Evolutionary conservation across 2,113 vertebrate genomes (phyloP), one percentile per base, ranked within the genome.

Genomic region (Cricetomys ansorgei): DNA sequence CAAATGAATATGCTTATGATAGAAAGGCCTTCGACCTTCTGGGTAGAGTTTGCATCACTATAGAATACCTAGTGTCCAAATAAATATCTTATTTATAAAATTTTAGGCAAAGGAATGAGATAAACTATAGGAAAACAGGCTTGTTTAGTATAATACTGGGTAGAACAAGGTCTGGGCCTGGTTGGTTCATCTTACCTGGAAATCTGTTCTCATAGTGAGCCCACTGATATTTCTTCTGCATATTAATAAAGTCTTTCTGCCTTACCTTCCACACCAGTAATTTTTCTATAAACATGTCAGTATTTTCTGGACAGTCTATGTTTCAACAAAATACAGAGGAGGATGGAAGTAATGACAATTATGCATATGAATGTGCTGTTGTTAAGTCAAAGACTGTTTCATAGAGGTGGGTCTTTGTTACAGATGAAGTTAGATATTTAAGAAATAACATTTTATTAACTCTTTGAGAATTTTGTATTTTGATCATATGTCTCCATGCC

Each of bases 41-140:
- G 77, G 84, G 55, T 86, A 94, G 31, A 15, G 79, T 97, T 94
- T 96, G 37, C 43, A 90, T 90, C 91, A 59, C 57, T 95, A 90
- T 89, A 95, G 84, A 81, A 87, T 90, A 76, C 76, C 77, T 90
- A 69, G 84, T 88, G 94, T 29, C 37, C 29, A 85, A 80, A 84
- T 75, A 62, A 59, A 45, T 84, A 93, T 87, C 7, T 67, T 88
- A 88, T 85, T 76, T 29, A 90, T 25, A 64, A 62, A 43, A 45
- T 91, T 94, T 93, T 88, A 76, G 75, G 80, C 19, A 70, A 87
- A 94, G 59, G 43, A 65, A 50, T n/a, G 53, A 80, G 23, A 13
- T 92, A 11, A 64, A 76, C 17, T n/a, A 43, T 0, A 88, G 62
- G 88, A n/a, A 77, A 90, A 65, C 11, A 75, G 48, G 23, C 31